These are phyloP conservation scores for Clarias batrachus DNA, from an alignment of 2,113 vertebrate species.

Conservation along the genomic window DNA sequence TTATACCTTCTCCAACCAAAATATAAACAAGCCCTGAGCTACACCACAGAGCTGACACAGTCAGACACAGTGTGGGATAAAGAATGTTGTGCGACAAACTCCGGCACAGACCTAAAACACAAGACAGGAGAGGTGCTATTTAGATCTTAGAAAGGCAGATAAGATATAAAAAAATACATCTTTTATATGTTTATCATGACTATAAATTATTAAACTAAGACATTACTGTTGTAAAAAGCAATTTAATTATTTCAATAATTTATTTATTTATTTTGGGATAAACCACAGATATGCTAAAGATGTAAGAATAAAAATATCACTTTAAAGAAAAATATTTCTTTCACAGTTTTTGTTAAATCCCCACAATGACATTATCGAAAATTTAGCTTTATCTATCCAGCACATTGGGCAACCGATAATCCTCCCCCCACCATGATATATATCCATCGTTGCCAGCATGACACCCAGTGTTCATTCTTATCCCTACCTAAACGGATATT, in stretches of 20 bases:
- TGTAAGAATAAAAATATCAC: not conserved
- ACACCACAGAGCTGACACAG: conserved; percentile 78
- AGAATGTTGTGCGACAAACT: conserved; percentile 65
- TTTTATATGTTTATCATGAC: not conserved
- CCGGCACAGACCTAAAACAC: conserved; percentile 71
- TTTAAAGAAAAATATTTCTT: not conserved
- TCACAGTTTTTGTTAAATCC: not conserved
- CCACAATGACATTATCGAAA: no score
- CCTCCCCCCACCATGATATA: no score
- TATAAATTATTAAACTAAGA: not conserved
- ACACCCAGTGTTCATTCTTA: no score
- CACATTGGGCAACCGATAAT: no score
- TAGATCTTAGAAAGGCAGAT: not conserved
- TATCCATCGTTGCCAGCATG: no score
- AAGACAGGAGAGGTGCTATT: not conserved
- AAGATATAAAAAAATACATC: not conserved
- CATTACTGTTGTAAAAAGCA: no score
- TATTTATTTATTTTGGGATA: no score
- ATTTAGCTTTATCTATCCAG: no score
- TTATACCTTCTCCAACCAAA: conserved; percentile 69
- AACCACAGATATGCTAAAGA: not conserved
- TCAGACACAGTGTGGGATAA: conserved; percentile 76
- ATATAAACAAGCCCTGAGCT: conserved; percentile 77
- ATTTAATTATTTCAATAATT: not conserved
- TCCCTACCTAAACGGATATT: not conserved